Conservation (phyloP, 2,113 vertebrate species). For the Cromileptes altivelis region DNA sequence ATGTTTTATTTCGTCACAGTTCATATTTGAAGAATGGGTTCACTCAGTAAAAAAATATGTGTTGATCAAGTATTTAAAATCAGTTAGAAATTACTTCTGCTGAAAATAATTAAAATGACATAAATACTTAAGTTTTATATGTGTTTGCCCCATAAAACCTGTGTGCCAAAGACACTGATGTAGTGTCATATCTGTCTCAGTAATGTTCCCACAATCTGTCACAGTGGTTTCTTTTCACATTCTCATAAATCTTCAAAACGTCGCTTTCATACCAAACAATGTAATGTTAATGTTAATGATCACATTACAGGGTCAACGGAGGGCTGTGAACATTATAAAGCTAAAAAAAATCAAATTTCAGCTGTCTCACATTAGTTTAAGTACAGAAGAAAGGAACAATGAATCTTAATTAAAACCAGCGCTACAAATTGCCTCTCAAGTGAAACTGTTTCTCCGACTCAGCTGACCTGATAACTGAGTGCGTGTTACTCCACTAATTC, state of each 20-base stretch:
- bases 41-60: constrained; percentile 1
- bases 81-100: neutral
- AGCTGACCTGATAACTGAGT: neutral
- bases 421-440: too few species aligned
- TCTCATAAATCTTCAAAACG: neutral
- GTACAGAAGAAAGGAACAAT: neutral
- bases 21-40: constrained; percentile 12
- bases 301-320: neutral
- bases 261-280: neutral
- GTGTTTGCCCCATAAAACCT: constrained; percentile 46
- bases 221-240: neutral
- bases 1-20: constrained; percentile 14
- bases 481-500: too few species aligned
- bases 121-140: neutral
- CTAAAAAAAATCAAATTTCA: neutral
- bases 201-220: neutral
- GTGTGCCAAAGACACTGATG: constrained; percentile 79
- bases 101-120: neutral
- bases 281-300: neutral
- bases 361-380: neutral
- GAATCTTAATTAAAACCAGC: too few species aligned
- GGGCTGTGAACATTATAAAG: neutral
- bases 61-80: neutral
- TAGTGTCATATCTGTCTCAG: constrained; percentile 45
- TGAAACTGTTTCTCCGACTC: too few species aligned